phyloP scores from a whole-genome alignment of 2,797 vertebrate species.

The Sus cebifrons region DNA sequence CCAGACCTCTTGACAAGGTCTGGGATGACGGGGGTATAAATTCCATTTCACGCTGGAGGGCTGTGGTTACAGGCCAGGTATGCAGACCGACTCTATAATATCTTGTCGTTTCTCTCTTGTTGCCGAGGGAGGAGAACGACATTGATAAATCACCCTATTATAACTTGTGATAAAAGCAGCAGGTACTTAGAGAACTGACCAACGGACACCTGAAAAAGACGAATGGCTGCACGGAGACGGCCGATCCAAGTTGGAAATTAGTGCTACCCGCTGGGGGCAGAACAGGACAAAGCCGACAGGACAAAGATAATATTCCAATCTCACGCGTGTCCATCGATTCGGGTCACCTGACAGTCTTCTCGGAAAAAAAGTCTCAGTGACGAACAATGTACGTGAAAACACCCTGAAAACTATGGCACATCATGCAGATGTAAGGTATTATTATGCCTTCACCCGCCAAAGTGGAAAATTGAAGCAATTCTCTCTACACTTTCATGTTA shows the following conservation, averaged over 20 bases:
- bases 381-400: neutral
- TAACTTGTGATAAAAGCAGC: conserved; percentile 81
- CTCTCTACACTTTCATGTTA: neutral
- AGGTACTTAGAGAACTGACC: conserved; percentile 79
- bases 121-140: conserved; percentile 76
- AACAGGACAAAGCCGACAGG: neutral
- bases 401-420: neutral
- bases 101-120: conserved; percentile 73
- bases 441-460: neutral
- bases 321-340: neutral
- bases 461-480: conserved; percentile 22
- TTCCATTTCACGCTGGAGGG: conserved; percentile 68
- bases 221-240: conserved; percentile 69
- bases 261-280: neutral
- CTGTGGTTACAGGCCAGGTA: conserved; percentile 69
- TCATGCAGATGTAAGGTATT: neutral
- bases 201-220: conserved; percentile 79
- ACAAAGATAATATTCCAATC: neutral
- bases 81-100: conserved; percentile 12
- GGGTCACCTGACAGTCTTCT: neutral
- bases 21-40: conserved; percentile 73
- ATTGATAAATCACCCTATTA: conserved; percentile 85
- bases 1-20: conserved; percentile 66
- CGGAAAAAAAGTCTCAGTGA: conserved; percentile 14
- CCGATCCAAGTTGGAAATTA: conserved; percentile 64